Evolutionary conservation across 2,888 invertebrate species (phyloP).

Genomic region (Drosophila paracracens): DNA sequence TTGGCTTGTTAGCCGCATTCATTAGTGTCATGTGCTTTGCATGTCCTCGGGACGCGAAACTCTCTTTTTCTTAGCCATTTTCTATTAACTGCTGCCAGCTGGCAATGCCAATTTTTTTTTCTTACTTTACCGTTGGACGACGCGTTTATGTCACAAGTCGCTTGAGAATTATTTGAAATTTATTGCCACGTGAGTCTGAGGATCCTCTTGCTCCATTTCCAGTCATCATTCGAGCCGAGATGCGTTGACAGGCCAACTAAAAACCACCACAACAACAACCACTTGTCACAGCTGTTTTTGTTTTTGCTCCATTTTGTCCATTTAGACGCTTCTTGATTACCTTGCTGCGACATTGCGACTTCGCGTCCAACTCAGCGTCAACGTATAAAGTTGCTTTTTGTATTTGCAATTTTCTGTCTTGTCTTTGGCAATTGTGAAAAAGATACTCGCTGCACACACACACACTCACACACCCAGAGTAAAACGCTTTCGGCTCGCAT

Average conservation of each 20-base stretch:
- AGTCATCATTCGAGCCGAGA: slow-evolving; percentile 57
- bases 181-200: slow-evolving; percentile 66
- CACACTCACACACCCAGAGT: background rate
- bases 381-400: slow-evolving; percentile 59
- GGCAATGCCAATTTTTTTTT: slow-evolving; percentile 17
- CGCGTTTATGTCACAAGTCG: slow-evolving; percentile 58
- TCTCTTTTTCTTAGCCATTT: slow-evolving; percentile 3
- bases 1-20: slow-evolving; percentile 54
- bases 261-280: slow-evolving; percentile 29
- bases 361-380: slow-evolving; percentile 40
- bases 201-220: slow-evolving; percentile 73
- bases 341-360: slow-evolving; percentile 61
- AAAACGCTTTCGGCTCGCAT: slow-evolving; percentile 32
- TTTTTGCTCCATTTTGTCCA: slow-evolving; percentile 77
- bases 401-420: slow-evolving; percentile 57
- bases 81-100: slow-evolving; percentile 42
- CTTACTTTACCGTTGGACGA: slow-evolving; percentile 44
- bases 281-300: slow-evolving; percentile 37
- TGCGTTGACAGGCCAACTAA: slow-evolving; percentile 68
- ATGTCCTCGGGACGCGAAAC: slow-evolving; percentile 37
- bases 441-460: slow-evolving; percentile 52
- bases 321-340: slow-evolving; percentile 77
- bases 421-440: slow-evolving; percentile 62
- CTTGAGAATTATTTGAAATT: slow-evolving; percentile 64
- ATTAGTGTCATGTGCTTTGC: slow-evolving; percentile 72